Evolutionary conservation across 1,140 invertebrate species (phyloP).

Genomic region (Leptinotarsa defecta): DNA sequence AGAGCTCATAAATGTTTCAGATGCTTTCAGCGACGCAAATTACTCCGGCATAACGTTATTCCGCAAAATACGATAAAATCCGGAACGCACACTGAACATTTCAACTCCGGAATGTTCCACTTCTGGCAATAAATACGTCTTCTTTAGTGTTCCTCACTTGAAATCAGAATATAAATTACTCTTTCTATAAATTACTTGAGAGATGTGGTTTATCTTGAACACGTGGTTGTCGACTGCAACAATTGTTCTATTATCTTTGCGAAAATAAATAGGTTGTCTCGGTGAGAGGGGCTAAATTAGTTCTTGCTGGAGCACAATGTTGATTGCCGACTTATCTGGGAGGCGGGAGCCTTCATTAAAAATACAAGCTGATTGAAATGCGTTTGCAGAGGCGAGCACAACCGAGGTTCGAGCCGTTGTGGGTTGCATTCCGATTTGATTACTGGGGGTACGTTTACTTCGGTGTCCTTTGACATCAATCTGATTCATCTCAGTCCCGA

Average conservation of each 20-base stretch:
- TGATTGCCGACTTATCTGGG: no score
- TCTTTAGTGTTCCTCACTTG: slow-evolving; percentile 16
- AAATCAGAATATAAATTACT: slow-evolving; percentile 25
- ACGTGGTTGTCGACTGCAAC: slow-evolving; percentile 25
- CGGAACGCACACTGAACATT: not conserved
- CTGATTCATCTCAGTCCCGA: no score
- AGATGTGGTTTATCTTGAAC: slow-evolving; percentile 24
- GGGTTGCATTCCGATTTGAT: no score
- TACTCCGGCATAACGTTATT: not conserved
- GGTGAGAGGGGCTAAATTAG: not conserved
- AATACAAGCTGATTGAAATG: no score
- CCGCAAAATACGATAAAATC: slow-evolving; percentile 10
- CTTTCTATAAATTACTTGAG: slow-evolving; percentile 23
- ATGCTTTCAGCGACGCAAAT: not conserved
- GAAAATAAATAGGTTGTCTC: slow-evolving; percentile 6
- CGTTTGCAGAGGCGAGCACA: no score
- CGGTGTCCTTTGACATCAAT: no score
- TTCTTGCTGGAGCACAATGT: not conserved
- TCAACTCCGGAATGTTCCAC: not conserved
- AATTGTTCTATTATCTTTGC: slow-evolving; percentile 27
- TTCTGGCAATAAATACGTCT: slow-evolving; percentile 20
- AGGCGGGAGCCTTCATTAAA: no score
- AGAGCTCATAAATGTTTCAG: not conserved
- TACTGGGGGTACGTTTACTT: no score
- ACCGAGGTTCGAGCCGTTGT: no score